phyloP scores from a whole-genome alignment of 2,888 invertebrate species.

The Caenorhabditis sp. region DNA sequence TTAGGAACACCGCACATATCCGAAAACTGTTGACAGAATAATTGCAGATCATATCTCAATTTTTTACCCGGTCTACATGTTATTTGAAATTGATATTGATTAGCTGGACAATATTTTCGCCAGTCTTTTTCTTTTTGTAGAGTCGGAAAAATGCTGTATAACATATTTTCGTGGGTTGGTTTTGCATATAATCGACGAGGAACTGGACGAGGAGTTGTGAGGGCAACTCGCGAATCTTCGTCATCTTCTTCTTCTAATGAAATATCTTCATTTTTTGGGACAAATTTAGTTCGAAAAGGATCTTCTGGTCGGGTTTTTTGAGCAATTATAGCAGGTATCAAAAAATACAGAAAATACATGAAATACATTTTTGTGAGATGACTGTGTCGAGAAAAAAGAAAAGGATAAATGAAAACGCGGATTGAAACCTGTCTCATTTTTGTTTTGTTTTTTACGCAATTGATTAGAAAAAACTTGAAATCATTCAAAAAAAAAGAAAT shows the following conservation, averaged over 20 bases:
- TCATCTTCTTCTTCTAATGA: constrained; percentile 23
- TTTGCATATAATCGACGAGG: constrained; percentile 10
- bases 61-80: constrained; percentile 65
- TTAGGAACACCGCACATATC: constrained; percentile 65
- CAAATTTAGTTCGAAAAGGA: constrained; percentile 34
- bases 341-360: constrained; percentile 5
- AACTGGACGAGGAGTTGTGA: constrained; percentile 9
- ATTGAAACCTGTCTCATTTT: not conserved
- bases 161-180: constrained; percentile 44
- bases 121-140: constrained; percentile 58
- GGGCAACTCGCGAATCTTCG: constrained; percentile 8
- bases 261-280: constrained; percentile 26
- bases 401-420: not conserved
- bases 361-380: not conserved
- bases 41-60: constrained; percentile 62
- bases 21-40: constrained; percentile 63
- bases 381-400: not conserved
- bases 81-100: constrained; percentile 62
- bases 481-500: not conserved
- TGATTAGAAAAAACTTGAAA: not conserved
- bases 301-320: constrained; percentile 20
- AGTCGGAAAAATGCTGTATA: constrained; percentile 57
- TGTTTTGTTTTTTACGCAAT: not conserved
- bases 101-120: constrained; percentile 59
- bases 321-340: not conserved